These are phyloP conservation scores for Brachyhypopomus gauderio DNA, from an alignment of 2,113 vertebrate genomes.

Conservation along the genomic window DNA sequence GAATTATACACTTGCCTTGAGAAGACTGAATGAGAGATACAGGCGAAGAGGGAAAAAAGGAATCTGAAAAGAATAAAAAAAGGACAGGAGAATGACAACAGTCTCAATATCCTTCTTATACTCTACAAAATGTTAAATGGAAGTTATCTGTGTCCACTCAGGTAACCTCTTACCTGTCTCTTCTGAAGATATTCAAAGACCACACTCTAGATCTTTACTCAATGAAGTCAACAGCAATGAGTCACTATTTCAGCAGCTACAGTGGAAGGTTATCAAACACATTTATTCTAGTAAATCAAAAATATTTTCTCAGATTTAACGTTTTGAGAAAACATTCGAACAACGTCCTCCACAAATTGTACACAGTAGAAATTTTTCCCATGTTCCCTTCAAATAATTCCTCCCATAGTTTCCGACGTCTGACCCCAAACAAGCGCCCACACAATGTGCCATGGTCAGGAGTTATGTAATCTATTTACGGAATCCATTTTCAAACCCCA, in stretches of 20 bases:
- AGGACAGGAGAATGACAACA: constrained; percentile 80
- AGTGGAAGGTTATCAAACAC: background rate
- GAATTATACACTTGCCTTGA: constrained; percentile 92
- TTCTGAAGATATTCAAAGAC: background rate
- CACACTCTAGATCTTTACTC: background rate
- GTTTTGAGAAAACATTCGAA: background rate
- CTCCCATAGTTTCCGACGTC: constrained; percentile 29
- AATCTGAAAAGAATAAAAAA: constrained; percentile 88
- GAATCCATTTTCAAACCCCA: constrained; percentile 48
- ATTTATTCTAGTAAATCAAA: background rate
- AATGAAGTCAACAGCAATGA: background rate
- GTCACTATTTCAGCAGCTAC: background rate
- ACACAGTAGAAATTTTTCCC: background rate
- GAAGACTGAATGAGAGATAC: constrained; percentile 94
- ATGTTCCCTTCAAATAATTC: constrained; percentile 36
- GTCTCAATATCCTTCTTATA: constrained; percentile 48
- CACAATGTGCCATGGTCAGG: constrained; percentile 24
- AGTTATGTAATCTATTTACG: constrained; percentile 47
- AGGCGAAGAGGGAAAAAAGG: constrained; percentile 92
- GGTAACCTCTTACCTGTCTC: constrained; percentile 15
- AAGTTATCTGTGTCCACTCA: constrained; percentile 7
- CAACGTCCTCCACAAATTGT: background rate
- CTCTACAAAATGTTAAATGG: constrained; percentile 36
- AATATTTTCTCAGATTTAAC: background rate
- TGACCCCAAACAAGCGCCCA: constrained; percentile 41